Evolutionary conservation across 2,888 invertebrate genomes (phyloP), one percentile per base, ranked within the genome.

Genomic region (Scaeva pyrastri): DNA sequence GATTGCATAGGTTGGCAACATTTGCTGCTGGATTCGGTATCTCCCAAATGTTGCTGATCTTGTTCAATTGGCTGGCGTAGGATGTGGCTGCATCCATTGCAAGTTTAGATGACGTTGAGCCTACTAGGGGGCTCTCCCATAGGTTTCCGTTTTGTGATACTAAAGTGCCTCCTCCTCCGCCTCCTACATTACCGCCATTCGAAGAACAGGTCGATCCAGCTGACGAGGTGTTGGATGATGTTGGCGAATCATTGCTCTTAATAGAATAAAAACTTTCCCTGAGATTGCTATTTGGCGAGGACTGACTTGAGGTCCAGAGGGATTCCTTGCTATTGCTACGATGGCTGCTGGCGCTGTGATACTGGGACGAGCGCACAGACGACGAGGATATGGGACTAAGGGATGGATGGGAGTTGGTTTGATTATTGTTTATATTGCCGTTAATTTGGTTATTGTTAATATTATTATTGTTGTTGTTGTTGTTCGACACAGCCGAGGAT

Each of bases 271-370:
- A 90, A 87, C 88, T 90, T 88, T 91, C 90, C 88, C 89, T 90
- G 89, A 90, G 90, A 89, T 90, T 89, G 81, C 89, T 90, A 75
- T 89, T 90, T 85, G 92, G 92, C 82, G 92, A 92, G 39, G 90
- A 90, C 88, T 91, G 92, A 71, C 90, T 89, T 71, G 90, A 90
- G 16, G 91, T 90, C 91, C 92, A 92, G 36, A 93, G 90, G 80
- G 91, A 90, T 88, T 93, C 93, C 89, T 93, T 93, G 89, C 92
- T 91, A 88, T 91, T 91, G 87, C 91, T 91, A 88, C 90, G 90
- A 88, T 90, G 89, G 77, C 90, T 90, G 72, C 81, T 72, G 64
- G 88, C 88, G 79, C 88, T 89, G 68, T 89, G 88, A 88, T 89
- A 89, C 68, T 89, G 89, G 48, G 88, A 83, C 45, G 82, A 88